A percentile compares a stretch with the other conserved stretches of the same genome.
Conservation (phyloP, 2,797 vertebrate species). For the Cyprinodon diabolis region DNA sequence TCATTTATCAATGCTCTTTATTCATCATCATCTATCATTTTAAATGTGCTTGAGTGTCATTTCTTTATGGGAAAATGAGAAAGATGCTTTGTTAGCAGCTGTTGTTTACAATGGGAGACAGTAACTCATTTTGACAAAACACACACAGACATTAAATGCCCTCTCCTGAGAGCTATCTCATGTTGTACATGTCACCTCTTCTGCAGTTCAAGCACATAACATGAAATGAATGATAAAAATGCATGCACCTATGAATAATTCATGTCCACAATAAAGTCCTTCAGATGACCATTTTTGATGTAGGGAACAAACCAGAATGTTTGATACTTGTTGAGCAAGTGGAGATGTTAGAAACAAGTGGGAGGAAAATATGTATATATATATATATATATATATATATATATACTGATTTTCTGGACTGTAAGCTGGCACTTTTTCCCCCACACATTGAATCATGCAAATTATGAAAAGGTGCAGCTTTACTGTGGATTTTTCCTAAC, state of each 20-base stretch:
- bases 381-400: too few species aligned
- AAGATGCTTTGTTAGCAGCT: background rate
- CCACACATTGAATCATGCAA: too few species aligned
- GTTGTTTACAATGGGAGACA: background rate
- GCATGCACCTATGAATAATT: background rate
- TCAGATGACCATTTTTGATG: background rate
- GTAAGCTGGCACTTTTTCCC: too few species aligned
- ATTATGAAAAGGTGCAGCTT: too few species aligned
- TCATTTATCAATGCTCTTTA: constrained; percentile 1
- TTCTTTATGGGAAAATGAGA: background rate
- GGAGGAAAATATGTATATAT: too few species aligned
- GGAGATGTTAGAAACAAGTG: background rate
- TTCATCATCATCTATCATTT: background rate
- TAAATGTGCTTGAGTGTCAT: background rate
- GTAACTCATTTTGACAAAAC: background rate
- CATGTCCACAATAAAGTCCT: background rate
- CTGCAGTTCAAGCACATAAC: background rate
- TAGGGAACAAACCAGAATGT: background rate
- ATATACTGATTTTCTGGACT: too few species aligned
- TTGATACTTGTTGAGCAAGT: background rate
- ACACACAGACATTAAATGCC: background rate
- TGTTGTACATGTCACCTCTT: background rate
- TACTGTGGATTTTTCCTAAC: too few species aligned
- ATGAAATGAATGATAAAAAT: background rate
- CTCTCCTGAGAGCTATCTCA: background rate